Evolutionary conservation across 1,140 invertebrate genomes (phyloP).

Genomic region (Drosophila guanche): DNA sequence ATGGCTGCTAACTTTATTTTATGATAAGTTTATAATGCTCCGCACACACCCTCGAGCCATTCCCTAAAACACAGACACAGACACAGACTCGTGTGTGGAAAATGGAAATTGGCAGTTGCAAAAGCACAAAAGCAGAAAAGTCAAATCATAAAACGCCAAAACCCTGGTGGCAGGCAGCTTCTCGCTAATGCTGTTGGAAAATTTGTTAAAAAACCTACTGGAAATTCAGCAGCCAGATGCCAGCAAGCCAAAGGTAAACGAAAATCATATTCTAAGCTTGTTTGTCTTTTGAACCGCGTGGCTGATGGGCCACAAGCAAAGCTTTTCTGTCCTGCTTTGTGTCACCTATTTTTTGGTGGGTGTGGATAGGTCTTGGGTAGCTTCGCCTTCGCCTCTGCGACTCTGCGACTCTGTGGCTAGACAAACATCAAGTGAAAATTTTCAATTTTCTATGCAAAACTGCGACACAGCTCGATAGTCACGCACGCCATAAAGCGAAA

Average conservation of each 20-base stretch:
- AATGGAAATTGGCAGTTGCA: conserved; percentile 15
- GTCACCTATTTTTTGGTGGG: not conserved
- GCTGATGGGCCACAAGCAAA: conserved; percentile 19
- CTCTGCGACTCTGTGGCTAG: conserved; percentile 32
- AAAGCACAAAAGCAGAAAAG: conserved; percentile 29
- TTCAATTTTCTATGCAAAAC: conserved; percentile 80
- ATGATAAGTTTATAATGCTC: conserved; percentile 76
- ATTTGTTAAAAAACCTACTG: conserved; percentile 48
- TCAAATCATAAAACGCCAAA: conserved; percentile 33
- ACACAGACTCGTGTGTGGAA: conserved; percentile 1
- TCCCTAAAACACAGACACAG: not conserved
- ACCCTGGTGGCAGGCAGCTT: conserved; percentile 18
- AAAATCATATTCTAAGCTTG: conserved; percentile 56
- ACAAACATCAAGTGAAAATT: conserved; percentile 76
- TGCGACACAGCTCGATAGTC: conserved; percentile 76
- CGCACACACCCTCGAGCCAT: not conserved
- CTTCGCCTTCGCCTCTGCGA: too few relatives aligned
- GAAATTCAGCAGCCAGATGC: conserved; percentile 17
- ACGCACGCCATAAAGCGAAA: conserved; percentile 52
- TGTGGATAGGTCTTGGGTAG: too few relatives aligned
- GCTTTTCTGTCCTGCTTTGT: not conserved
- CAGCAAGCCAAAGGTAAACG: not conserved
- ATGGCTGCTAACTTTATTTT: conserved; percentile 75
- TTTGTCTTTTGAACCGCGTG: conserved; percentile 27
- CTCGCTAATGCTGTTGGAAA: conserved; percentile 6